A percentile compares a stretch with the other conserved stretches of the same genome.
These are phyloP conservation scores for Malachius bipustulatus DNA, from an alignment of 2,888 invertebrate genomes.

Conservation along the genomic window DNA sequence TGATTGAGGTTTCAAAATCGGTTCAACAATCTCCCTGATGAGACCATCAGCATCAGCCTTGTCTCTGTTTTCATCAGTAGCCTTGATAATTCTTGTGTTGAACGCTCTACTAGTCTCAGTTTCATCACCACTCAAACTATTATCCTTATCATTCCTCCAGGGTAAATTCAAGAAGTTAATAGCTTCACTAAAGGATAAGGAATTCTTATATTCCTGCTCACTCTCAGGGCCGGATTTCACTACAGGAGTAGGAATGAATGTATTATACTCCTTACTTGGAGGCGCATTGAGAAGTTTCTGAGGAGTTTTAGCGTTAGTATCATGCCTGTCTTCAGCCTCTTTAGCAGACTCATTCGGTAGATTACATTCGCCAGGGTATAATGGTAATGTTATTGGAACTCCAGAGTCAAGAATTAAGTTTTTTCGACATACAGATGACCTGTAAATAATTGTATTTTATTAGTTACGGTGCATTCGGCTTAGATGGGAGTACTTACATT, in stretches of 20 bases:
- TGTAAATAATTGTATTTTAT: too few relatives aligned
- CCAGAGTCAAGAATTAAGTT: constrained; percentile 63
- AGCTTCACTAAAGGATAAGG: constrained; percentile 30
- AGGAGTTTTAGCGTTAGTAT: constrained; percentile 8
- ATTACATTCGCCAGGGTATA: constrained; percentile 69
- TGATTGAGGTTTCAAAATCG: constrained; percentile 52
- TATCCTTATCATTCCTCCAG: constrained; percentile 40
- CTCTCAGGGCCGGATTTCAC: constrained; percentile 33
- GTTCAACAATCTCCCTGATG: constrained; percentile 57
- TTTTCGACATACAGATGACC: constrained; percentile 69
- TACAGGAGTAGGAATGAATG: constrained; percentile 34
- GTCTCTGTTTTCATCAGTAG: constrained; percentile 12
- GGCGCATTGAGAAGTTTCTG: constrained; percentile 5
- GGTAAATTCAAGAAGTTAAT: constrained; percentile 38
- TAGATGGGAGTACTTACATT: constrained; percentile 41
- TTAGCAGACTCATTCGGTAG: constrained; percentile 40
- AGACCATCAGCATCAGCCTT: constrained; percentile 17
- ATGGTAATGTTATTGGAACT: constrained; percentile 55
- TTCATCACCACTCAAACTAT: constrained; percentile 37
- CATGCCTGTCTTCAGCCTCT: constrained; percentile 17
- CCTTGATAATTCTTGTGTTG: constrained; percentile 29
- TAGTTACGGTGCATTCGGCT: too few relatives aligned
- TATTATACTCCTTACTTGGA: constrained; percentile 16
- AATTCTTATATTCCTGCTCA: constrained; percentile 20
- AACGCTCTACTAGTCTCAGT: constrained; percentile 49